A percentile compares a stretch with the other conserved stretches of the same genome.
phyloP scores from a whole-genome alignment of 2,113 vertebrate species.

The Panurus biarmicus region DNA sequence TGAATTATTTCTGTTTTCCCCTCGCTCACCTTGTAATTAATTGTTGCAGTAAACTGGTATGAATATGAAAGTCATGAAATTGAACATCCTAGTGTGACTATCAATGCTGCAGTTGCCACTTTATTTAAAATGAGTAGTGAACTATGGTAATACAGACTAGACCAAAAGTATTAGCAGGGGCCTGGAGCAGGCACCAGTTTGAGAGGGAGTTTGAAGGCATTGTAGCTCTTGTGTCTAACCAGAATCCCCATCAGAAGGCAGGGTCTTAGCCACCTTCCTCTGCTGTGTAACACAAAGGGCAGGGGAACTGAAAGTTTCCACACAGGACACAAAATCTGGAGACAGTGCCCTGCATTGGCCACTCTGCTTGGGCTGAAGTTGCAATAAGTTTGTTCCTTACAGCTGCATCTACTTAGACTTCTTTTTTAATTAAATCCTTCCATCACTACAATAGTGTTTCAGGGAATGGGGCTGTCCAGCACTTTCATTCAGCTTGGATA shows the following conservation, averaged over 20 bases:
- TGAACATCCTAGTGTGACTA: background rate
- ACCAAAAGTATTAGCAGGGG: background rate
- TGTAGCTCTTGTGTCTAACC: background rate
- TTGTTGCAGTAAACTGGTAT: background rate
- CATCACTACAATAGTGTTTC: background rate
- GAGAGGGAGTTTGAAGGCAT: rapidly evolving
- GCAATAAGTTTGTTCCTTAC: background rate
- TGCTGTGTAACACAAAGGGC: background rate
- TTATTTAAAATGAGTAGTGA: background rate
- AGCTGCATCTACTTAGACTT: background rate
- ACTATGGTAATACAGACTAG: background rate
- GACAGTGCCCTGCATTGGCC: rapidly evolving
- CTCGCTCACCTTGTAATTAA: background rate
- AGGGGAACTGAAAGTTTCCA: background rate
- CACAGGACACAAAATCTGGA: background rate
- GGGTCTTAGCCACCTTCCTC: background rate
- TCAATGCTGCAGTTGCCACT: background rate
- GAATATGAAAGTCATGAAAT: background rate
- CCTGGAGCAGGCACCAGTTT: background rate
- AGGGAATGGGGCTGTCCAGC: background rate
- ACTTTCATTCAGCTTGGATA: background rate
- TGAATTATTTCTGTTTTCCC: background rate
- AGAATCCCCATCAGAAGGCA: background rate
- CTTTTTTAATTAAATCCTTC: background rate
- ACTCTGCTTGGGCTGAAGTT: background rate